These are phyloP conservation scores for Heliconius eleuchia DNA, from an alignment of 1,140 invertebrate genomes.

Conservation along the genomic window DNA sequence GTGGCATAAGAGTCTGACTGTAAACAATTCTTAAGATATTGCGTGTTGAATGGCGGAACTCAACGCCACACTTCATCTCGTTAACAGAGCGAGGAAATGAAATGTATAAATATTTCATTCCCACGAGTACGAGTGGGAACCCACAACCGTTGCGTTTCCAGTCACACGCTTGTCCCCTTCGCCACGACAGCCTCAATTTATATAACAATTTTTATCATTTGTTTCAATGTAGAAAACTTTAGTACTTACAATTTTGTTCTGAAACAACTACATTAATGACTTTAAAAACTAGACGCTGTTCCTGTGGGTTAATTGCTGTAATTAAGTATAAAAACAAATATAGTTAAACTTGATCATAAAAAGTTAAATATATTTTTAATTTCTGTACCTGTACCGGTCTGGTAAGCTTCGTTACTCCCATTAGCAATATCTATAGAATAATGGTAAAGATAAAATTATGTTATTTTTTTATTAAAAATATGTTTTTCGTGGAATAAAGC, in stretches of 20 bases:
- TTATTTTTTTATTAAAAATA: too few species aligned
- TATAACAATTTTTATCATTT: neutral
- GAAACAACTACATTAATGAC: neutral
- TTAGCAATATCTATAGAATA: neutral
- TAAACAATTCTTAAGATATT: too few species aligned
- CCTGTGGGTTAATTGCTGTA: neutral
- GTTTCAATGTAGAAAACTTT: neutral
- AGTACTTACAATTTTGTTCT: neutral
- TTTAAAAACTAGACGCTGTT: constrained; percentile 6
- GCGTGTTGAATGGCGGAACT: too few species aligned
- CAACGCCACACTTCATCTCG: too few species aligned
- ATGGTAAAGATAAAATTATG: neutral
- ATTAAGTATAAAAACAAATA: constrained; percentile 15
- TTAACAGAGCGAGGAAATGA: too few species aligned
- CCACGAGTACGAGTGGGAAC: too few species aligned
- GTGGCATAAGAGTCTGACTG: too few species aligned
- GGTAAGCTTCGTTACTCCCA: neutral
- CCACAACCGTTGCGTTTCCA: too few species aligned
- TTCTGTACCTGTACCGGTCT: neutral
- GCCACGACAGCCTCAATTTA: too few species aligned
- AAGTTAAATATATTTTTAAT: neutral
- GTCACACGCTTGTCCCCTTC: too few species aligned
- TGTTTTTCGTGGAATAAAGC: too few species aligned
- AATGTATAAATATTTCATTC: too few species aligned
- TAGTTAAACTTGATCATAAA: neutral